phyloP scores from a whole-genome alignment of 2,113 vertebrate genomes.

The Machaerirhynchus nigripectus region DNA sequence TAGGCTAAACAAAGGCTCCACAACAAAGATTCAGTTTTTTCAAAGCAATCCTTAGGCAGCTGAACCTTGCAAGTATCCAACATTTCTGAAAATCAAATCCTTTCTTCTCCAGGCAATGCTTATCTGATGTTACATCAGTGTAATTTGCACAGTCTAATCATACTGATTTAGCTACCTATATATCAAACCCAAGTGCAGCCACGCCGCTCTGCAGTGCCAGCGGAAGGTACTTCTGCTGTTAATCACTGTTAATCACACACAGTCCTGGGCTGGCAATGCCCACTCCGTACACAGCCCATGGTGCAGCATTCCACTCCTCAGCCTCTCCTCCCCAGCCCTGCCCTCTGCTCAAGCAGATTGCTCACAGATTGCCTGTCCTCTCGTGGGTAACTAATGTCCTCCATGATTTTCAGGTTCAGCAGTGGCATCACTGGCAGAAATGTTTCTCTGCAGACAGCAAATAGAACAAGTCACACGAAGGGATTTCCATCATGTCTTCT shows the following conservation, averaged over 20 bases:
- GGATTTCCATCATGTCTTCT: fast-evolving
- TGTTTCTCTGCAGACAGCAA: background rate
- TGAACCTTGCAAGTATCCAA: background rate
- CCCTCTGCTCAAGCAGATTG: background rate
- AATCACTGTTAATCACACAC: background rate
- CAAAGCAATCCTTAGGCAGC: background rate
- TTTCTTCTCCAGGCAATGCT: conserved; percentile 13
- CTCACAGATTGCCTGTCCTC: background rate
- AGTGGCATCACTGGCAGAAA: background rate
- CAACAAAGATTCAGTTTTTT: background rate
- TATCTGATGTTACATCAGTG: background rate
- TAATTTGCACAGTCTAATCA: conserved; percentile 30
- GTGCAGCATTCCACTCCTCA: background rate
- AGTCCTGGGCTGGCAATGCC: background rate
- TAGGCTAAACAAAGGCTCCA: background rate
- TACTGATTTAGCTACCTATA: conserved; percentile 2
- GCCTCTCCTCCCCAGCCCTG: background rate
- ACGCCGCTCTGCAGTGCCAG: background rate
- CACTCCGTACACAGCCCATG: background rate
- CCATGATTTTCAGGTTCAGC: background rate
- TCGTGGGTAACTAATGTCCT: background rate
- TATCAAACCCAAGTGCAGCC: conserved; percentile 1
- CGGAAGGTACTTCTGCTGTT: background rate
- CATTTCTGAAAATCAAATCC: conserved; percentile 16
- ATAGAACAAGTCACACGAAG: background rate